Percentiles rank a stretch among this genome's conserved stretches.
These are phyloP conservation scores for Ormyrus labotus DNA, from an alignment of 2,888 invertebrate genomes.

Conservation along the genomic window DNA sequence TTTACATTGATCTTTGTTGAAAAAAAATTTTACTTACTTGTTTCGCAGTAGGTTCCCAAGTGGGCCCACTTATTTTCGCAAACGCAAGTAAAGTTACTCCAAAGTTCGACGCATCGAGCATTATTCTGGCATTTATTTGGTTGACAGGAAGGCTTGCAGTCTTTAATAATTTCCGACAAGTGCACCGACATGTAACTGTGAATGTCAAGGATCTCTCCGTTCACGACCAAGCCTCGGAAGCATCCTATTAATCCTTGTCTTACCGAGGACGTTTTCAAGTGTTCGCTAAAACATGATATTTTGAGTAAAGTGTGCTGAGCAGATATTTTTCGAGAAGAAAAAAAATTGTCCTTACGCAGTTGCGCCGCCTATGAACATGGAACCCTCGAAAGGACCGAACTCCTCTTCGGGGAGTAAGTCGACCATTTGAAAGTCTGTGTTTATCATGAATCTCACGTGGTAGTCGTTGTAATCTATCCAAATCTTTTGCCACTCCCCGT, in stretches of 20 bases:
- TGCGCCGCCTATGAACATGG: conserved; percentile 95
- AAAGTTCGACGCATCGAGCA: conserved; percentile 92
- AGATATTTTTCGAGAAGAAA: neutral
- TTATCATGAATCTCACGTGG: conserved; percentile 94
- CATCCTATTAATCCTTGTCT: conserved; percentile 95
- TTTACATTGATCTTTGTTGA: too few relatives aligned
- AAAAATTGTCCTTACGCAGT: conserved; percentile 83
- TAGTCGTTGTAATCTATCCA: conserved; percentile 97
- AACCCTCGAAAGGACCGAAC: conserved; percentile 94
- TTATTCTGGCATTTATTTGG: conserved; percentile 95
- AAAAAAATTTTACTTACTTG: conserved; percentile 81
- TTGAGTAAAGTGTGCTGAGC: neutral
- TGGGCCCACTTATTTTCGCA: conserved; percentile 96
- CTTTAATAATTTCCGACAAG: conserved; percentile 92
- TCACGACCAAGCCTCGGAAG: conserved; percentile 93
- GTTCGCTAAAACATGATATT: conserved; percentile 79
- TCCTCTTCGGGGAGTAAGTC: conserved; percentile 90
- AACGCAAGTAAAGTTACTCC: conserved; percentile 94
- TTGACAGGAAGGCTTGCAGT: conserved; percentile 95
- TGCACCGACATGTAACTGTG: conserved; percentile 95
- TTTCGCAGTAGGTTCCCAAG: conserved; percentile 92
- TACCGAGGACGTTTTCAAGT: conserved; percentile 88
- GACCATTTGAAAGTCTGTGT: conserved; percentile 92
- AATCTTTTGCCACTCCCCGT: conserved; percentile 97
- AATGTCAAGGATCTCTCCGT: conserved; percentile 92